Evolutionary conservation across 2,797 vertebrate genomes (phyloP), one percentile per base, ranked within the genome.

Genomic region (Mormyrops boulengeri): DNA sequence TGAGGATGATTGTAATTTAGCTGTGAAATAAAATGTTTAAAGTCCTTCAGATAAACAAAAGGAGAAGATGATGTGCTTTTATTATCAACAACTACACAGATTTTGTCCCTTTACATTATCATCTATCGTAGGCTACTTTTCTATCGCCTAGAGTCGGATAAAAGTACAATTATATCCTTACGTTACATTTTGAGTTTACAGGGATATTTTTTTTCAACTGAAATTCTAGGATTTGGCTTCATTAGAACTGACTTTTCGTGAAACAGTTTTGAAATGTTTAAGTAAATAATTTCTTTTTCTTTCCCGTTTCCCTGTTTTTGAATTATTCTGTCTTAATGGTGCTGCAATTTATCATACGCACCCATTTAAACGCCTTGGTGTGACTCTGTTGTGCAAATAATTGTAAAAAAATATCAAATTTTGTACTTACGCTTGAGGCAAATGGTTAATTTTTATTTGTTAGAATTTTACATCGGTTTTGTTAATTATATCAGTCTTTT

Each of bases 1-100:
- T 38, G 82, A 66, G 55, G 4, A 82, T 89, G 62, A 62, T 52
- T 89, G 22, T n/a, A 49, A 86, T 86, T 66, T 86, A 47, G 26
- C 26, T 26, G 77, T 85, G 26, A 84, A 60, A 62, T n/a, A 60
- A 44, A 50, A 57, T 87, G 62, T 52, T 73, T 52, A 88, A 49
- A 77, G 34, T 57, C 85, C 85, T 87, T 87, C 12, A 87, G 6
- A 87, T 87, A 87, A 34, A 87, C 85, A 87, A 22, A 22, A 60
- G 30, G 30, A 19, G 85, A 87, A 41, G 30, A 57, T 60, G 22
- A 57, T 87, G 85, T 57, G 30, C 85, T 87, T 87, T 57, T 87
- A 87, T 87, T 87, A 87, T 87, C 85, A 87, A 87, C 85, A 87
- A 38, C 57, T 57, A 87, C 85, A 57, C 53, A 53, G 26, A 57